Percentiles rank a stretch among this genome's conserved stretches.
Evolutionary conservation across 2,888 invertebrate species (phyloP).

Genomic region (Pammene fasciana): DNA sequence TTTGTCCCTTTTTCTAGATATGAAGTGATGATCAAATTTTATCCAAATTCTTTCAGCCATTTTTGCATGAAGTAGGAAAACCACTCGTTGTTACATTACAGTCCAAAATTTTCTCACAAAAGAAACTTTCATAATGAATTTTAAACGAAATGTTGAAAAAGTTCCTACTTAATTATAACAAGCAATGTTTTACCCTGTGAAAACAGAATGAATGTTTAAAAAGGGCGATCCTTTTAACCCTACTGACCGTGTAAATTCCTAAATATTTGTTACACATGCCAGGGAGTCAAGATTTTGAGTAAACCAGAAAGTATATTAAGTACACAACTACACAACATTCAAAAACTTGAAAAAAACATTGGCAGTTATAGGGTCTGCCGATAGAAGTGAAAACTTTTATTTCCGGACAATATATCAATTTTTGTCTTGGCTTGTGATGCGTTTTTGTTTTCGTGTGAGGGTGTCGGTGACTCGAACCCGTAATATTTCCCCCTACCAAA

Average conservation of each 20-base stretch:
- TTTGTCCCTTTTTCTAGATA: no score
- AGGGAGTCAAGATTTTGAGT: not conserved
- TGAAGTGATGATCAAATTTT: no score
- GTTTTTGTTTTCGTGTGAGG: no score
- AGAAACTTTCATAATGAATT: slow-evolving; percentile 24
- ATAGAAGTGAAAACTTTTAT: no score
- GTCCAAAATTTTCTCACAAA: slow-evolving; percentile 3
- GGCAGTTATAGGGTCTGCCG: no score
- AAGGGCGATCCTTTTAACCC: slow-evolving; percentile 36
- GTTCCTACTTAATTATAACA: slow-evolving; percentile 31
- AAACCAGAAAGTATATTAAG: not conserved
- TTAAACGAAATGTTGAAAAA: slow-evolving; percentile 16
- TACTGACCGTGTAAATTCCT: not conserved
- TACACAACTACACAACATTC: no score
- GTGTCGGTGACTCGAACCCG: no score
- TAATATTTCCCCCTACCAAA: no score
- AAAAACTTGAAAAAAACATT: no score
- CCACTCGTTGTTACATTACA: not conserved
- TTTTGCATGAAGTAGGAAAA: not conserved
- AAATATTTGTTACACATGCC: not conserved
- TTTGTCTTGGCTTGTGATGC: no score
- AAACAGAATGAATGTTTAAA: slow-evolving; percentile 38
- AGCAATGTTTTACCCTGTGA: slow-evolving; percentile 32
- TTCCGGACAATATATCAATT: no score
- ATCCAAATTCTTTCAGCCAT: no score